These are phyloP conservation scores for Tachystola acroxantha DNA, from an alignment of 2,888 invertebrate species.

Conservation along the genomic window DNA sequence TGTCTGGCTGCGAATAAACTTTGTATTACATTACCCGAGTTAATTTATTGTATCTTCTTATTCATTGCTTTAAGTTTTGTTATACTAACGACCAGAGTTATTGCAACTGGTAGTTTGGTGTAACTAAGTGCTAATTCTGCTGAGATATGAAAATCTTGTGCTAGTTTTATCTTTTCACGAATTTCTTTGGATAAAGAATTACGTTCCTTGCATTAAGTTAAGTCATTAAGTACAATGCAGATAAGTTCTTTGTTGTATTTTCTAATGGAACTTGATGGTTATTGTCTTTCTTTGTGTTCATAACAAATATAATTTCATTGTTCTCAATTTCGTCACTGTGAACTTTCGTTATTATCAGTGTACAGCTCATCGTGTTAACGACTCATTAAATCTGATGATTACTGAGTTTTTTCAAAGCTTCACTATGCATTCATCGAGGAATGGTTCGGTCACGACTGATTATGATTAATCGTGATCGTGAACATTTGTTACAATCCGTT, in stretches of 20 bases:
- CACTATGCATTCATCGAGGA: constrained; percentile 19
- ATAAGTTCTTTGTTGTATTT: constrained; percentile 5
- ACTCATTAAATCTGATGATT: constrained; percentile 9
- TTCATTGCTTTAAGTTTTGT: constrained; percentile 54
- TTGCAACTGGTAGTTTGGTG: constrained; percentile 24
- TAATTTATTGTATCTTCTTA: constrained; percentile 73
- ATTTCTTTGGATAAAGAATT: constrained; percentile 15
- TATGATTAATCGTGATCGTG: constrained; percentile 29
- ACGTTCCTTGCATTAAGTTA: constrained; percentile 19
- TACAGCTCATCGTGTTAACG: neutral
- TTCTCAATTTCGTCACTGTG: neutral
- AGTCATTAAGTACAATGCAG: constrained; percentile 6
- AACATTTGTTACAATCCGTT: constrained; percentile 20
- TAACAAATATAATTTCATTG: neutral
- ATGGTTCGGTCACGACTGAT: constrained; percentile 29
- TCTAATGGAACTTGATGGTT: constrained; percentile 19
- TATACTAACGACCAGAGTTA: constrained; percentile 40
- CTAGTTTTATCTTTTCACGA: constrained; percentile 11
- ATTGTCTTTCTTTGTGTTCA: neutral
- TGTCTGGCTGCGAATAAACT: constrained; percentile 73
- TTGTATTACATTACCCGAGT: constrained; percentile 72
- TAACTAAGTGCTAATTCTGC: constrained; percentile 4
- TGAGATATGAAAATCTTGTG: constrained; percentile 4
- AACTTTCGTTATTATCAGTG: neutral
- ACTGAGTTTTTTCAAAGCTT: constrained; percentile 15